Evolutionary conservation across 2,113 vertebrate genomes (phyloP), one percentile per base, ranked within the genome.

Genomic region (Sardina pilchardus): DNA sequence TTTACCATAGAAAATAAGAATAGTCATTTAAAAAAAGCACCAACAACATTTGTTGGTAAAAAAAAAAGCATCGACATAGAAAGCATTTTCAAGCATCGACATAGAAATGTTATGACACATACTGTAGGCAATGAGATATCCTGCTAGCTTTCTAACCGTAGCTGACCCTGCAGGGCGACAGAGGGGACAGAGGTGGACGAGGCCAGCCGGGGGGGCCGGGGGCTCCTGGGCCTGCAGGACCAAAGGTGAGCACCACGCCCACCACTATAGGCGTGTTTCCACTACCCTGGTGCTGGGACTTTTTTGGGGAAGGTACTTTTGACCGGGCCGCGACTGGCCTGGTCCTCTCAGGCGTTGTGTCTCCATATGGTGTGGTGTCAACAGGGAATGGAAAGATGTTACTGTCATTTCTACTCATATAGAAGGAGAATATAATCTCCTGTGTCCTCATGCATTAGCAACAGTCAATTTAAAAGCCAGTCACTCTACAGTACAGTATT

Each of bases 171-270:
- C 86, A 96, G 95, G 95, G 95, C 8, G 92, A 94, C 90, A 87
- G 59, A 91, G 95, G 95, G 26, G 92, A 94, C n/a, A 83, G 92
- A n/a, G 95, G 94, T 0, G n/a, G 80, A 81, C 88, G 94, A 56
- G 95, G 95, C 1, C 91, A 84, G 24, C 82, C 91, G 7, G 95
- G 95, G 5, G 34, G 85, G 6, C 78, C 88, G 0, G 95, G 95
- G 45, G 89, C 91, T 14, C 85, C 88, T 24, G 95, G 95, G 2
- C 90, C 92, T 19, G 50, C 85, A 17, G 95, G 95, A 10, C 6
- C 90, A 59, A 96, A 96, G 92, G 95, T 95, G 39, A 34, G 48
- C 75, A 24, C 0, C 34, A 30, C 63, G 9, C 4, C 16, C 1
- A 71, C 8, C 12, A 47, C 7, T 50, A 50, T n/a, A n/a, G n/a